phyloP scores from a whole-genome alignment of 1,140 invertebrate genomes.

The Drosophila tristis region DNA sequence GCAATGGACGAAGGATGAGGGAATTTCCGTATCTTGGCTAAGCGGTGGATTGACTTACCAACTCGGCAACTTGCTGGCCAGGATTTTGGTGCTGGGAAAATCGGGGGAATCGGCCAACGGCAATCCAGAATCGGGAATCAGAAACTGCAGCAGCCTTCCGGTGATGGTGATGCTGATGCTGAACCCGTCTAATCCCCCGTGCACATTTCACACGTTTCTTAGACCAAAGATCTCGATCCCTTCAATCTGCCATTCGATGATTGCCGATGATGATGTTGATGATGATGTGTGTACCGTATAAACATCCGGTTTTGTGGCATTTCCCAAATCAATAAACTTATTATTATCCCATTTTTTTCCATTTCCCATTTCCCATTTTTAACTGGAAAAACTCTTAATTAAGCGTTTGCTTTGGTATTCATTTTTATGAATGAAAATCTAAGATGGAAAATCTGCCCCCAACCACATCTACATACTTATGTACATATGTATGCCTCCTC shows the following conservation, averaged over 20 bases:
- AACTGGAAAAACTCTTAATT: slow-evolving; percentile 74
- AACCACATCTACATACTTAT: not conserved
- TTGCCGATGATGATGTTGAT: slow-evolving; percentile 9
- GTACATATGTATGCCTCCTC: not conserved
- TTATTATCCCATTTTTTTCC: slow-evolving; percentile 59
- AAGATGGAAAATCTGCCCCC: slow-evolving; percentile 13
- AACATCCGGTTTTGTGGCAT: slow-evolving; percentile 77
- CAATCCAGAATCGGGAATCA: not conserved
- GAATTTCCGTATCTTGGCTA: slow-evolving; percentile 67
- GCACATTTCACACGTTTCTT: slow-evolving; percentile 73
- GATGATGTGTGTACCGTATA: slow-evolving; percentile 43
- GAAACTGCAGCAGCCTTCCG: slow-evolving; percentile 22
- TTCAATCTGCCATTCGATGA: slow-evolving; percentile 7
- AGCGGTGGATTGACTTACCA: slow-evolving; percentile 78
- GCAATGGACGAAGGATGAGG: not conserved
- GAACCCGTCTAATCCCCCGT: slow-evolving; percentile 55
- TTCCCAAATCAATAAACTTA: slow-evolving; percentile 83
- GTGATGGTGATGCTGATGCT: not conserved
- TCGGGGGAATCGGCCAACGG: slow-evolving; percentile 16
- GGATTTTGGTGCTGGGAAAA: slow-evolving; percentile 38
- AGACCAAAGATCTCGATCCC: slow-evolving; percentile 5
- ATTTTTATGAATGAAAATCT: slow-evolving; percentile 71
- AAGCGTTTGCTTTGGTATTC: slow-evolving; percentile 53
- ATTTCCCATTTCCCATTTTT: slow-evolving; percentile 41
- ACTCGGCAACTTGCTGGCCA: slow-evolving; percentile 75